Evolutionary conservation across 2,888 invertebrate genomes (phyloP).

Genomic region (Oscheius sp.): DNA sequence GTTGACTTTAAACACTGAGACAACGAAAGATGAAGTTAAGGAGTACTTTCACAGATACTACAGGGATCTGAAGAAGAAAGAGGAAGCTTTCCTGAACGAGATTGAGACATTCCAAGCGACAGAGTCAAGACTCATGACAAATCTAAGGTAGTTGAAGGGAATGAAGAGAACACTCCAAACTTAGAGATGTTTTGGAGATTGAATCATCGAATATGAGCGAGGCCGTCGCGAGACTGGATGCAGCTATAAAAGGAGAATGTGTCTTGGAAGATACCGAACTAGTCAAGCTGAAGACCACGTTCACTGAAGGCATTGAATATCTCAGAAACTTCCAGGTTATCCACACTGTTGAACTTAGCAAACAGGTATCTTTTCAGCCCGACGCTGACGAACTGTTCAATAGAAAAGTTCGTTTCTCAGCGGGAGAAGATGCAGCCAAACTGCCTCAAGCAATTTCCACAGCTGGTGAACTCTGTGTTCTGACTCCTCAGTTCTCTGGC

Average conservation of each 20-base stretch:
- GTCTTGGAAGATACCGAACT: constrained; percentile 84
- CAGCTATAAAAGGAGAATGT: constrained; percentile 65
- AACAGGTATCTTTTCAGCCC: constrained; percentile 61
- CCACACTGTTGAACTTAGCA: not conserved
- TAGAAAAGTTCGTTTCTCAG: constrained; percentile 79
- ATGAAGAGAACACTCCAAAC: not conserved
- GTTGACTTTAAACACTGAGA: constrained; percentile 88
- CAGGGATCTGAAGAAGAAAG: constrained; percentile 77
- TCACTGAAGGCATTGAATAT: constrained; percentile 93
- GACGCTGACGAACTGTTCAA: constrained; percentile 78
- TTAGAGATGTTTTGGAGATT: constrained; percentile 80
- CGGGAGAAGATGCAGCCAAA: constrained; percentile 88
- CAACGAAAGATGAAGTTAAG: constrained; percentile 92
- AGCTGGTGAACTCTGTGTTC: constrained; percentile 85
- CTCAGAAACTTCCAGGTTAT: constrained; percentile 88
- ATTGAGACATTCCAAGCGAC: constrained; percentile 89
- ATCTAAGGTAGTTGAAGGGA: constrained; percentile 82
- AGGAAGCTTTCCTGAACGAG: constrained; percentile 78
- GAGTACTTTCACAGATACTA: constrained; percentile 77
- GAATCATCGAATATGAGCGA: constrained; percentile 94
- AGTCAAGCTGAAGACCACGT: constrained; percentile 94
- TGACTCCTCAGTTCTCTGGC: constrained; percentile 71
- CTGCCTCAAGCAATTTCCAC: constrained; percentile 82
- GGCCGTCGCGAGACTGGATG: constrained; percentile 95
- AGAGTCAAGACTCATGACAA: constrained; percentile 83